Base-by-base conservation (phyloP, 2,797 vertebrate genomes). In the Harpagifer antarcticus region DNA sequence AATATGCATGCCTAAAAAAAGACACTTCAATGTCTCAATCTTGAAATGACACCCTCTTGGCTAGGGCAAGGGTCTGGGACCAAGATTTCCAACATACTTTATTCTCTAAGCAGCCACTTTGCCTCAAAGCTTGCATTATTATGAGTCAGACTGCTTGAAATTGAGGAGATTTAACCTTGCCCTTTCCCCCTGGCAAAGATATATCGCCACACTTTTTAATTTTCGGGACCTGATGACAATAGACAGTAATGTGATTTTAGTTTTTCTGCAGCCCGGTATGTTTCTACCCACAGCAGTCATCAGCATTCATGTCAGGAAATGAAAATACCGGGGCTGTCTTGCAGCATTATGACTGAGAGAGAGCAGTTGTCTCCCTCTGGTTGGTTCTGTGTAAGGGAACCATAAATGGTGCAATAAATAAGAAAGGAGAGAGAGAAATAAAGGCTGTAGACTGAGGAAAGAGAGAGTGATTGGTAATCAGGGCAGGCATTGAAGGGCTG, bases 251-350 rank as follows among this genome's bases (percentile, higher is more conserved):
- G 69, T 62, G 55, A 68, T 83, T 85, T 78, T 83, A 76, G 74
- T 77, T 85, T 85, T 74, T 61, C 67, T 53, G 63, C 63, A 64
- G 77, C 59, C 53, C 52, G 71, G 74, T 44, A 47, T 59, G 49
- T 37, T 44, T 70, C 60, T 76, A 80, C 65, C 55, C 70, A 47
- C 60, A 56, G 72, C 68, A 68, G 76, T 77, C 78, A 87, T 92
- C 78, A 88, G 81, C 75, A 86, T 89, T 86, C 86, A 78, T 64
- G 73, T 91, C 84, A 78, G 86, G 86, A 88, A 90, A 89, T 89
- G 76, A 83, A 80, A 85, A 83, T 82, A 65, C 64, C 14, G 64
- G 68, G 67, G 70, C 68, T 72, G 83, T 76, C 86, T 80, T 15
- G 1, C 69, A 74, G 68, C 55, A 62, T 86, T 85, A 74, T 59